Evolutionary conservation across 2,113 vertebrate genomes (phyloP), one percentile per base, ranked within the genome.

Genomic region (Genyomyrus donnyi): DNA sequence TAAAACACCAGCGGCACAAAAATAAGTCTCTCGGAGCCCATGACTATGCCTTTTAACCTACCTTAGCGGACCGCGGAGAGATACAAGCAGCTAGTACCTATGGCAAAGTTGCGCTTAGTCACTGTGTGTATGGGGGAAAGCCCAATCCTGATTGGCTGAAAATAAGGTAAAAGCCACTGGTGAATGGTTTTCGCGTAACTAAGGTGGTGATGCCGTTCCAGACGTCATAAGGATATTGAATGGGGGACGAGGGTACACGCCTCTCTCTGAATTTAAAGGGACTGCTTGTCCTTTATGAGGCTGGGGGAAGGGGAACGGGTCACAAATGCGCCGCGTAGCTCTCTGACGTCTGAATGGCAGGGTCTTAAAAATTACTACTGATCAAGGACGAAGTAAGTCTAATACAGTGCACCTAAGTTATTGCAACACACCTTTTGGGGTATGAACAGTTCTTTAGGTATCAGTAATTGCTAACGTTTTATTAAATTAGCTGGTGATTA

Each of bases 121-220:
- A 90, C 53, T 74, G 49, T 88, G 52, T 85, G 93, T 89, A 91
- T 2, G 58, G 80, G 80, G 90, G 88, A 91, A 94, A 94, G 49
- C 92, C 91, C 49, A 0, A 88, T 90, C 90, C 90, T 94, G 95
- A 96, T 96, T 96, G 95, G 95, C 92, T 90, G 1, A 94, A 93
- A 95, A 95, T 92, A 93, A 94, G 94, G 93, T 93, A 94, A 93
- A 95, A 95, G 93, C 93, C 92, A 91, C 49, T 89, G 91, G 90
- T 94, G 94, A 95, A 90, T 94, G 93, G 94, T 92, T 93, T 92
- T 90, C 89, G 90, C 83, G 94, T 95, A 94, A 93, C 93, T 92
- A 95, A 94, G 94, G 93, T 93, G 94, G 91, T 94, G 94, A 95
- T 95, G 95, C 92, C 92, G 92, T 93, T 89, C 70, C 86, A 90